Percentiles rank a stretch among this genome's conserved stretches.
Evolutionary conservation across 2,113 vertebrate genomes (phyloP).

Genomic region (Calypte anna): DNA sequence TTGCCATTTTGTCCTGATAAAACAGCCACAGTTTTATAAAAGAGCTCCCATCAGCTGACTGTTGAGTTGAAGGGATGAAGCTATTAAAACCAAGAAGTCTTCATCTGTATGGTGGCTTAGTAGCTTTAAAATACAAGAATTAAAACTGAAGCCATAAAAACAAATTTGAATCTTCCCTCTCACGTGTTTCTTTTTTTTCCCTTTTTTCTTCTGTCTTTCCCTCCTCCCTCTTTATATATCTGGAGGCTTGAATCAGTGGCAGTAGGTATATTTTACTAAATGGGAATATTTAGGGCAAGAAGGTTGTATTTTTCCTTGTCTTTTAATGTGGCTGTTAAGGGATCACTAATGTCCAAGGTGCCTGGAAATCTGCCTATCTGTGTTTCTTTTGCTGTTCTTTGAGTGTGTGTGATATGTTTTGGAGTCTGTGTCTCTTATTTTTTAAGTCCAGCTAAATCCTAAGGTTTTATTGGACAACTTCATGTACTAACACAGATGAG

Average conservation of each 20-base stretch:
- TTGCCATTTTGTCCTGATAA: background rate
- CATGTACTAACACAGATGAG: background rate
- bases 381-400: background rate
- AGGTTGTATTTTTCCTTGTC: background rate
- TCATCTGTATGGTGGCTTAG: background rate
- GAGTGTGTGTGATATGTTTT: background rate
- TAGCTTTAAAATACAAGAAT: background rate
- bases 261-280: background rate
- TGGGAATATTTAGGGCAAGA: background rate
- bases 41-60: rapidly evolving
- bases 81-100: background rate
- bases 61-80: background rate
- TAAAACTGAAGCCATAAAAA: background rate
- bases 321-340: background rate
- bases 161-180: background rate
- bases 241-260: background rate
- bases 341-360: background rate
- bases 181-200: background rate
- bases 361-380: background rate
- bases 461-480: background rate
- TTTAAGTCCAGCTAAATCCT: background rate
- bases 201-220: background rate
- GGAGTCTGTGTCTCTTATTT: too few species aligned
- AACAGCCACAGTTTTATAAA: background rate
- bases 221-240: background rate